phyloP scores from a whole-genome alignment of 92 coral and sea anemone species.

The Zoanthus sansibaricus region DNA sequence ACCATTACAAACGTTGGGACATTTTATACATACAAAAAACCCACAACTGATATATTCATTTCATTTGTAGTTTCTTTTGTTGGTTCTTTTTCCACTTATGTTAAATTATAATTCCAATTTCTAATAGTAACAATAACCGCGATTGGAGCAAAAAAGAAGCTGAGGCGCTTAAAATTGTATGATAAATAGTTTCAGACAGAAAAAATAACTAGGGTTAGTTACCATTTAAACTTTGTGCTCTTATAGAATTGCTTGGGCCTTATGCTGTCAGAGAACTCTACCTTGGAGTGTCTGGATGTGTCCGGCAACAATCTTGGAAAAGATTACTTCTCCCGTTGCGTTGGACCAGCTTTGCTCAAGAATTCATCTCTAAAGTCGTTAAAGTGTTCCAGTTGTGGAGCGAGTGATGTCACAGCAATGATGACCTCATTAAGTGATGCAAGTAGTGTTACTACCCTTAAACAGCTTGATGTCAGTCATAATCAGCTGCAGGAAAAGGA shows the following conservation, averaged over 20 bases:
- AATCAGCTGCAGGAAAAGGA: conserved; percentile 67
- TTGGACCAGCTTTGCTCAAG: conserved; percentile 69
- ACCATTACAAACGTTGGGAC: too few relatives aligned
- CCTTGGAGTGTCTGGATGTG: conserved; percentile 70
- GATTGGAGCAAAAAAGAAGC: too few relatives aligned
- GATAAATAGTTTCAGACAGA: too few relatives aligned
- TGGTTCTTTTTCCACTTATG: too few relatives aligned
- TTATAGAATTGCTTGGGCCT: conserved; percentile 61
- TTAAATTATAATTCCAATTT: too few relatives aligned
- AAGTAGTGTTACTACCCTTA: conserved; percentile 41
- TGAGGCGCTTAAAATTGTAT: too few relatives aligned
- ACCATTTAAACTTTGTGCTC: neutral
- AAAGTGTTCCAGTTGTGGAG: conserved; percentile 75
- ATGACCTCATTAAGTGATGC: conserved; percentile 54
- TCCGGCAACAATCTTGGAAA: conserved; percentile 76
- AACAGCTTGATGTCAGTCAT: conserved; percentile 66
- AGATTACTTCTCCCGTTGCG: conserved; percentile 82
- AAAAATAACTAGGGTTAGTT: too few relatives aligned
- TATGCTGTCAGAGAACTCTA: conserved; percentile 59
- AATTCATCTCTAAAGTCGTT: conserved; percentile 57
- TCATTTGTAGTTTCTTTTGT: too few relatives aligned
- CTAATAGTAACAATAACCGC: too few relatives aligned
- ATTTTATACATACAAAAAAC: too few relatives aligned
- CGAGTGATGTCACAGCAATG: conserved; percentile 68
- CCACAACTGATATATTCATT: too few relatives aligned